Evolutionary conservation across 2,113 vertebrate genomes (phyloP).

Genomic region (Synchiropus splendidus): DNA sequence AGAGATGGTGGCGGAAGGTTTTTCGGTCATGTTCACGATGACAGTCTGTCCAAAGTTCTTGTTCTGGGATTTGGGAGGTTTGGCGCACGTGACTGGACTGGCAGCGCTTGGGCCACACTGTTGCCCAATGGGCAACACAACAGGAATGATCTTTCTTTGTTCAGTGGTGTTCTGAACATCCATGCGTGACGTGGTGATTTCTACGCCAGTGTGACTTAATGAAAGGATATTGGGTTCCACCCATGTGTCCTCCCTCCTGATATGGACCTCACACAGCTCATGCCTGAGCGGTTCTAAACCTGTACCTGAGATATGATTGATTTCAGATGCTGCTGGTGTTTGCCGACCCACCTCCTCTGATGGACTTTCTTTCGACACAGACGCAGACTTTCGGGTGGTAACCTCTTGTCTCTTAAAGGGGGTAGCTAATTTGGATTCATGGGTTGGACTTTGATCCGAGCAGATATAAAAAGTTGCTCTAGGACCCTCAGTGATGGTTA

Average conservation of each 20-base stretch:
- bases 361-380: constrained; percentile 45
- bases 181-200: constrained; percentile 31
- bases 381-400: constrained; percentile 23
- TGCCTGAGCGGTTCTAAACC: constrained; percentile 19
- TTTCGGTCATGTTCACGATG: constrained; percentile 68
- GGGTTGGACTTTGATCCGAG: constrained; percentile 61
- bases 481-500: constrained; percentile 35
- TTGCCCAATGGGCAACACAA: constrained; percentile 2
- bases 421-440: constrained; percentile 29
- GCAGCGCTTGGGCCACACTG: constrained; percentile 33
- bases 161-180: constrained; percentile 35
- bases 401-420: constrained; percentile 37
- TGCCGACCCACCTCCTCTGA: constrained; percentile 28
- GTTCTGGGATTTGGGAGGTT: constrained; percentile 53
- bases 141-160: constrained; percentile 11
- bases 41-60: constrained; percentile 60
- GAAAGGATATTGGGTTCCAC: too few relatives aligned
- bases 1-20: constrained; percentile 61
- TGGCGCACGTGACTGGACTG: constrained; percentile 59
- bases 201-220: too few relatives aligned
- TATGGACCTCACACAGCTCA: too few relatives aligned
- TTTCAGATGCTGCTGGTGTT: constrained; percentile 3
- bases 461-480: constrained; percentile 85
- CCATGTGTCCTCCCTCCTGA: too few relatives aligned
- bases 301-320: constrained; percentile 5